Evolutionary conservation across 2,888 invertebrate genomes (phyloP), one percentile per base, ranked within the genome.

Genomic region (Oscheius sp.): DNA sequence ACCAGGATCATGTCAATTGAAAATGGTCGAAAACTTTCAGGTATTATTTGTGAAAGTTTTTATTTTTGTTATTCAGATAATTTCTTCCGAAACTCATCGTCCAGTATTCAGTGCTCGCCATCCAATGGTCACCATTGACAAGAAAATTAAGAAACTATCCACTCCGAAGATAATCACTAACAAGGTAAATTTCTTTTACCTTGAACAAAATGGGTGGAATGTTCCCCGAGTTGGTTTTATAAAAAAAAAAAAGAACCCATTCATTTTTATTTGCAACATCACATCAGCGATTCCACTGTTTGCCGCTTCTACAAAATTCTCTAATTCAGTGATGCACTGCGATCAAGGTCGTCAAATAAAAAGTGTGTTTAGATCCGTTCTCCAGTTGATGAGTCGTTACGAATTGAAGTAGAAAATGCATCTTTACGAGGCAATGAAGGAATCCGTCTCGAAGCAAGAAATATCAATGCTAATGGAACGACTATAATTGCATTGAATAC

Each of bases 101-200:
- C 79, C 81, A 1, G 63, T 85, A 14, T 85, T 85, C 70, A 80
- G 79, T 32, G 85, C 85, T 14, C 75, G 76, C n/a, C 80, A 85
- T 68, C 85, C 85, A 4, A 75, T 81, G 30, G 73, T 85, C 20
- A 73, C 71, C 17, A 77, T 85, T 36, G 85, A 85, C 51, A 71
- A 75, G 17, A 68, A 72, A 51, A 83, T 85, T 20, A 83, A 82
- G 56, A 73, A 80, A 49, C 66, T 82, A 47, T 64, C 80, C 14
- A 67, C 83, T 0, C 67, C 68, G 14, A 70, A 79, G 22, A 81
- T 82, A 17, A 70, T 82, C 38, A 82, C 82, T 17, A 84, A 83
- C 56, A 82, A 82, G 73, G 80, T 82, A 45, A 9, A 30, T 41
- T 22, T 44, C n/a, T n/a, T n/a, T n/a, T n/a, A n/a, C n/a, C n/a